Evolutionary conservation across 2,888 invertebrate species (phyloP).

Genomic region (Andrena minutula): DNA sequence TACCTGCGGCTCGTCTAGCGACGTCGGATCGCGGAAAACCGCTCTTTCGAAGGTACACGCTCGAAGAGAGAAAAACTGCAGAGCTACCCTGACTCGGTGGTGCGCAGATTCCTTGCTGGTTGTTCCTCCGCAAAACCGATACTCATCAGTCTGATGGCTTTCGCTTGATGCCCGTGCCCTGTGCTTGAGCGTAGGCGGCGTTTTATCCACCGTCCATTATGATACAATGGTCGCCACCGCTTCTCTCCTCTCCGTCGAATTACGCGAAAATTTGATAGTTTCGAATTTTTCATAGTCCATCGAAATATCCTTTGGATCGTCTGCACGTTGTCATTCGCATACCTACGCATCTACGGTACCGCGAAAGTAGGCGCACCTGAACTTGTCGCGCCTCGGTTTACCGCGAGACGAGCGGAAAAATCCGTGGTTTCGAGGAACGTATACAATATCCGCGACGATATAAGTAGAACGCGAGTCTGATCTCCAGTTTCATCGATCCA

Average conservation of each 20-base stretch:
- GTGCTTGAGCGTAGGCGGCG: constrained; percentile 1
- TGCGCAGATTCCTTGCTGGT: not conserved
- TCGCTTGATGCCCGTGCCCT: constrained; percentile 21
- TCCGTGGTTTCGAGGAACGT: constrained; percentile 18
- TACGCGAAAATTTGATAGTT: not conserved
- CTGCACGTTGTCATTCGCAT: too few species aligned
- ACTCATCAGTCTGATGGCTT: constrained; percentile 37
- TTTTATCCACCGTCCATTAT: constrained; percentile 10
- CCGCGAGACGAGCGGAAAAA: not conserved
- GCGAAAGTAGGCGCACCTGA: not conserved
- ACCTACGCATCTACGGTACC: not conserved
- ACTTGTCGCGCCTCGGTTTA: constrained; percentile 7
- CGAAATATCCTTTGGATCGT: not conserved
- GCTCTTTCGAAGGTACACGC: not conserved
- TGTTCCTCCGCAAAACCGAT: constrained; percentile 5
- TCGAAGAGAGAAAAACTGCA: not conserved
- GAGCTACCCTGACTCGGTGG: too few species aligned
- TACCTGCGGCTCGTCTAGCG: not conserved
- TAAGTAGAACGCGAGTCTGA: not conserved
- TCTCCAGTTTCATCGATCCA: constrained; percentile 5
- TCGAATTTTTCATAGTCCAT: not conserved
- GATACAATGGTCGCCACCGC: not conserved
- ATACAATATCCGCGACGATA: not conserved
- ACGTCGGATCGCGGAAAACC: not conserved
- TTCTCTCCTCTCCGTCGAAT: not conserved